Evolutionary conservation across 2,797 vertebrate species (phyloP).

Genomic region (Periophthalmus magnuspinnatus): DNA sequence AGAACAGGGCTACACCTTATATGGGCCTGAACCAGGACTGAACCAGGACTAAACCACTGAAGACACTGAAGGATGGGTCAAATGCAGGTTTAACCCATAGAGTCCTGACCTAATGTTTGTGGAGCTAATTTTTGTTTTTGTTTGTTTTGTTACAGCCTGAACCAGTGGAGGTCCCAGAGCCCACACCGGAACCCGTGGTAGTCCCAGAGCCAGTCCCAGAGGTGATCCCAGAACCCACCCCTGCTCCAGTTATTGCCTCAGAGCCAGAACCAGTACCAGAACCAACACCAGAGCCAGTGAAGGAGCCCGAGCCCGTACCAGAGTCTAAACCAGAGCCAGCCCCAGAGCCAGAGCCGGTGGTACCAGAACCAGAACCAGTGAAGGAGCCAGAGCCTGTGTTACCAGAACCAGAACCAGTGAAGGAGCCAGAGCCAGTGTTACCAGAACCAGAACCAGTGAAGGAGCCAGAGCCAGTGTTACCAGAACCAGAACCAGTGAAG

Average conservation of each 20-base stretch:
- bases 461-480: too few relatives aligned
- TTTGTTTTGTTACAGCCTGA: background rate
- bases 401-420: background rate
- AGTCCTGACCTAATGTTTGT: too few relatives aligned
- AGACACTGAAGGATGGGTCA: too few relatives aligned
- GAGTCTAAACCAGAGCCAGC: background rate
- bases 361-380: background rate
- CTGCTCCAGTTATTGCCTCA: background rate
- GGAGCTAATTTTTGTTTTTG: background rate
- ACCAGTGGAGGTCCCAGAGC: too few relatives aligned
- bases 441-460: background rate
- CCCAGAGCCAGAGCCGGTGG: slow-evolving; percentile 10
- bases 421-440: slow-evolving; percentile 8
- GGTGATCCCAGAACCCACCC: background rate
- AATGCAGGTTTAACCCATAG: too few relatives aligned
- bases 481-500: too few relatives aligned
- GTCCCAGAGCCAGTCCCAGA: background rate
- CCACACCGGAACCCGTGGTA: background rate
- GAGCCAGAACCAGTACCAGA: background rate
- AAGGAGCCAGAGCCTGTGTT: slow-evolving; percentile 12
- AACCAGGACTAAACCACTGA: too few relatives aligned
- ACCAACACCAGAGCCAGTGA: background rate
- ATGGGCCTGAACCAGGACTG: background rate
- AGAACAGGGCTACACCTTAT: background rate
- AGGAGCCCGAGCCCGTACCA: background rate